Evolutionary conservation across 2,797 vertebrate genomes (phyloP), one percentile per base, ranked within the genome.

Genomic region (Peromyscus eremicus): DNA sequence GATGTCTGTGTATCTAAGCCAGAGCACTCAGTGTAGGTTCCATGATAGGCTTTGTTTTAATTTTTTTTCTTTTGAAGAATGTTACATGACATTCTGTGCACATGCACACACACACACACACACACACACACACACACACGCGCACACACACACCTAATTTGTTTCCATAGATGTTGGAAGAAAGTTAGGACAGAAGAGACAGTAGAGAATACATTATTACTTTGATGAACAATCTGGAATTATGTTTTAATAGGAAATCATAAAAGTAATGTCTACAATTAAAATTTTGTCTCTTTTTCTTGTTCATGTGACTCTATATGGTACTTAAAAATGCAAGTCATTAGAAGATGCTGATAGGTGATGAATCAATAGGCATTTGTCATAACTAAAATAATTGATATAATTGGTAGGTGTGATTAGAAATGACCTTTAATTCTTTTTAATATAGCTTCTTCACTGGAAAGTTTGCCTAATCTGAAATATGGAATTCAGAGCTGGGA

Each of bases 271-370:
- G 52, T 84, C 8, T 75, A 92, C 46, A 64, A 43, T 86, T 96
- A 92, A 49, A 76, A 52, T 80, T 68, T 66, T 64, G 77, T 82
- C 70, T 91, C 8, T 92, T 13, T 3, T 62, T 79, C 23, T 92
- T 91, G 8, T 82, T 91, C 19, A 77, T 71, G 2, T 91, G 70
- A 29, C 3, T 95, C 3, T 76, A 62, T 25, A 14, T 75, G 2
- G 37, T 82, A 91, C 77, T 89, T 85, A 91, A 94, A 94, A 94
- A 71, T 82, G 7, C 13, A 91, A 88, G 89, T 19, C 82, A 10
- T 80, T 40, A 70, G 9, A 91, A 85, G 13, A 87, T 16, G 43
- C 11, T 73, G 40, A 77, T 1, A 87, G 43, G 21, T 49, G 84
- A 92, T 86, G 0, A 11, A 57, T 85, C 83, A 79, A 87, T 40